A percentile compares a stretch with the other conserved stretches of the same genome.
Conservation (phyloP, 1,140 invertebrate genomes). For the Cataglyphis hispanica region DNA sequence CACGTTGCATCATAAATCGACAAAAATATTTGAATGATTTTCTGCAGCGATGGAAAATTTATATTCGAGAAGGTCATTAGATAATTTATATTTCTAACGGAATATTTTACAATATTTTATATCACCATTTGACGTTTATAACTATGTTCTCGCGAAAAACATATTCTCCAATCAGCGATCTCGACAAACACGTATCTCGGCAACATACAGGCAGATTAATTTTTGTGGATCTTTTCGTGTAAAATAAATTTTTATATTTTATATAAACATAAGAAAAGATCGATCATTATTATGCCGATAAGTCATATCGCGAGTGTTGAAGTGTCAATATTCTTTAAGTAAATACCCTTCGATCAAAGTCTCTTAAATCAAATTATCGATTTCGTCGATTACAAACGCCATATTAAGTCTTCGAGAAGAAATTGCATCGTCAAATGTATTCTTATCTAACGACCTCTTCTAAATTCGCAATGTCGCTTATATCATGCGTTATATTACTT, state of each 20-base stretch:
- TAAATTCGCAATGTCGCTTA: not conserved
- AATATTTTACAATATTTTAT: slow-evolving; percentile 26
- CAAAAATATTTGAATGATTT: slow-evolving; percentile 20
- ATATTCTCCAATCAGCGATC: slow-evolving; percentile 2
- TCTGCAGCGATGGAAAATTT: slow-evolving; percentile 4
- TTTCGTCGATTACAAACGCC: slow-evolving; percentile 1
- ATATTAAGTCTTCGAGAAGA: slow-evolving; percentile 5
- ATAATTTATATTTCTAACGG: not conserved
- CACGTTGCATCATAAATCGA: not conserved
- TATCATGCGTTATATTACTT: not conserved
- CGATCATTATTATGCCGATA: not conserved
- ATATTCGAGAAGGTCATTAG: slow-evolving; percentile 35
- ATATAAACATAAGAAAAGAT: not conserved
- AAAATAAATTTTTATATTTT: slow-evolving; percentile 23
- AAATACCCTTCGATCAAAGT: too few species aligned
- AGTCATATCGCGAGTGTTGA: not conserved
- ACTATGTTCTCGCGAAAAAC: not conserved
- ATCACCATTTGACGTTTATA: not conserved
- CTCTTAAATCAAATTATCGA: not conserved
- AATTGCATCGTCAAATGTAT: not conserved
- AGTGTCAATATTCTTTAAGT: slow-evolving; percentile 26
- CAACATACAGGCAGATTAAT: not conserved
- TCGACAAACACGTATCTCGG: not conserved
- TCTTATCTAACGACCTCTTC: slow-evolving; percentile 11
- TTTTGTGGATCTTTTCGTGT: not conserved